phyloP scores from a whole-genome alignment of 1,140 invertebrate genomes.

The Drosophila tsacasi region DNA sequence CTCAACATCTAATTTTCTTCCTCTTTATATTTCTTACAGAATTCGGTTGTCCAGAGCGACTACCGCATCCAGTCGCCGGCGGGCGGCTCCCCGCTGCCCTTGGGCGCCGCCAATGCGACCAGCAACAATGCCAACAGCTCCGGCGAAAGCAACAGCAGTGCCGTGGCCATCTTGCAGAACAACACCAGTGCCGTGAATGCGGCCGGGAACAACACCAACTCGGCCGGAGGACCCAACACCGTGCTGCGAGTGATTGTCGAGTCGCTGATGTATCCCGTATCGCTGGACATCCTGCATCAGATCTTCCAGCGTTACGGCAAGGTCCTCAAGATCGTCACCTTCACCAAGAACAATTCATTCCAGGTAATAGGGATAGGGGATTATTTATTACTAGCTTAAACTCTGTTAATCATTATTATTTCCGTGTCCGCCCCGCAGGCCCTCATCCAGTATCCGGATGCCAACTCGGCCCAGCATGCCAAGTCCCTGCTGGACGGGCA shows the following conservation, averaged over 20 bases:
- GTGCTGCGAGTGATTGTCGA: conserved; percentile 99
- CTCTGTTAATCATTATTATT: neutral
- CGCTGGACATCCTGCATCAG: conserved; percentile 98
- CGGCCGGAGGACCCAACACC: conserved; percentile 96
- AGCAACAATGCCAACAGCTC: conserved; percentile 71
- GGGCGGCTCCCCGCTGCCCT: conserved; percentile 82
- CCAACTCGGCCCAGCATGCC: conserved; percentile 97
- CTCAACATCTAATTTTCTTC: conserved; percentile 43
- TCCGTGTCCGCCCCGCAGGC: conserved; percentile 87
- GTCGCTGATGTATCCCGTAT: conserved; percentile 99
- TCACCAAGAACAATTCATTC: conserved; percentile 99
- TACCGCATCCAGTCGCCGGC: conserved; percentile 84
- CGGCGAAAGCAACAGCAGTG: conserved; percentile 66
- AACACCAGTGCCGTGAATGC: conserved; percentile 84
- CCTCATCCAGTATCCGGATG: conserved; percentile 98
- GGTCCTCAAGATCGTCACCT: conserved; percentile 99
- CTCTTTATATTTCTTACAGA: conserved; percentile 85
- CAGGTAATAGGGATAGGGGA: conserved; percentile 84
- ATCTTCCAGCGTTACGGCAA: conserved; percentile 99
- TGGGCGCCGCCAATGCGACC: conserved; percentile 71
- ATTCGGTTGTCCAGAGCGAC: conserved; percentile 85
- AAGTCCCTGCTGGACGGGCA: conserved; percentile 98
- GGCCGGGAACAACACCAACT: conserved; percentile 85
- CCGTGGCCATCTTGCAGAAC: conserved; percentile 75
- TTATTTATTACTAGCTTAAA: neutral